phyloP scores from a whole-genome alignment of 1,140 invertebrate species.

The Leptonema lineaticorne region DNA sequence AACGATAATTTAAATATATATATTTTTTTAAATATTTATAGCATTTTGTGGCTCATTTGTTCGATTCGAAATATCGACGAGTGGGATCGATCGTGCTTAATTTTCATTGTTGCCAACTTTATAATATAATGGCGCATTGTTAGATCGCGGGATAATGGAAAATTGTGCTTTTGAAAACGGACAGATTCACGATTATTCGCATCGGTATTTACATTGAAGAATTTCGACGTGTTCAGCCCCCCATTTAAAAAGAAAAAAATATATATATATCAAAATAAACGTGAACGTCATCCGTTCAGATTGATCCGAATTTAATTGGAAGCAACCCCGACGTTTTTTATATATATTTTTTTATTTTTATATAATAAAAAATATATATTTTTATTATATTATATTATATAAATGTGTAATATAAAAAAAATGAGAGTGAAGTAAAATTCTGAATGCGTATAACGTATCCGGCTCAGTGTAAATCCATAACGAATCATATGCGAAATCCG shows the following conservation, averaged over 20 bases:
- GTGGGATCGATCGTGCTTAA: conserved; percentile 36
- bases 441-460: too few relatives aligned
- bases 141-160: conserved; percentile 19
- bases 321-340: too few relatives aligned
- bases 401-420: too few relatives aligned
- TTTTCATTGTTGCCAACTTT: conserved; percentile 39
- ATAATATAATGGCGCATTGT: conserved; percentile 41
- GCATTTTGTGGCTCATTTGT: conserved; percentile 18
- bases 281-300: background rate
- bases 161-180: conserved; percentile 20
- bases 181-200: too few relatives aligned
- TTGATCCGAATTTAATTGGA: background rate
- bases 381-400: too few relatives aligned
- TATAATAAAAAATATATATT: too few relatives aligned
- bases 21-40: background rate
- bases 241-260: background rate
- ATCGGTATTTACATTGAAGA: background rate
- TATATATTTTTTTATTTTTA: background rate
- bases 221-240: background rate
- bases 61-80: conserved; percentile 26
- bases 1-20: too few relatives aligned
- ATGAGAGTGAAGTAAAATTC: too few relatives aligned
- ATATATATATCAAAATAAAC: background rate
- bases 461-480: too few relatives aligned
- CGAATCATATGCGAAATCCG: too few relatives aligned